Conservation (phyloP, 1,140 invertebrate genomes). For the Pseudoatta argentina region DNA sequence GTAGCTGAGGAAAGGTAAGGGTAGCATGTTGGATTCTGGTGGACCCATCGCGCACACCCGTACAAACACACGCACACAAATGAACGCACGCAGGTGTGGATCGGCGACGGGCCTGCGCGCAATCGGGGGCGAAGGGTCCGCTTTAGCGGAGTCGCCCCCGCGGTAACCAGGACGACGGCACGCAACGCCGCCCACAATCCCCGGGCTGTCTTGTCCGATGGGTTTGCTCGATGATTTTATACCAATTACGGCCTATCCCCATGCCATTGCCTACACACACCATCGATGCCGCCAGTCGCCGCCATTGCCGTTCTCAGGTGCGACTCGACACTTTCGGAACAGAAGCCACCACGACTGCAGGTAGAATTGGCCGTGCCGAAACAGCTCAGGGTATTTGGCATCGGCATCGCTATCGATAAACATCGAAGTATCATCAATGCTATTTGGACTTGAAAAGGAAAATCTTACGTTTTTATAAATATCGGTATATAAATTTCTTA, state of each 20-base stretch:
- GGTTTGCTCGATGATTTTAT: constrained; percentile 87
- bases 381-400: not conserved
- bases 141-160: constrained; percentile 79
- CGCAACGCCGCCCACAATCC: constrained; percentile 85
- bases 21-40: not conserved
- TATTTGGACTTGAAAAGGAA: not conserved
- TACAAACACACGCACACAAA: not conserved
- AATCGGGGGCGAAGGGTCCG: constrained; percentile 82
- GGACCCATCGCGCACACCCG: constrained; percentile 8
- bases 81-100: constrained; percentile 37
- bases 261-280: constrained; percentile 78
- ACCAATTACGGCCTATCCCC: constrained; percentile 86
- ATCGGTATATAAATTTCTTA: not conserved
- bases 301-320: constrained; percentile 54
- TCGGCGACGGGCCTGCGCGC: constrained; percentile 74
- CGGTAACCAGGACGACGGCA: constrained; percentile 85
- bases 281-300: constrained; percentile 57
- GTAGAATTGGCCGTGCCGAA: too few species aligned
- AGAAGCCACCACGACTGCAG: not conserved
- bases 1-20: constrained; percentile 35
- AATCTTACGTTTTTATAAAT: not conserved
- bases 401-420: not conserved
- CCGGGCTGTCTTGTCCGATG: constrained; percentile 84
- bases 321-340: constrained; percentile 64
- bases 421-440: not conserved